phyloP scores from a whole-genome alignment of 2,888 invertebrate genomes.

The Drosophila neoperkinsi region DNA sequence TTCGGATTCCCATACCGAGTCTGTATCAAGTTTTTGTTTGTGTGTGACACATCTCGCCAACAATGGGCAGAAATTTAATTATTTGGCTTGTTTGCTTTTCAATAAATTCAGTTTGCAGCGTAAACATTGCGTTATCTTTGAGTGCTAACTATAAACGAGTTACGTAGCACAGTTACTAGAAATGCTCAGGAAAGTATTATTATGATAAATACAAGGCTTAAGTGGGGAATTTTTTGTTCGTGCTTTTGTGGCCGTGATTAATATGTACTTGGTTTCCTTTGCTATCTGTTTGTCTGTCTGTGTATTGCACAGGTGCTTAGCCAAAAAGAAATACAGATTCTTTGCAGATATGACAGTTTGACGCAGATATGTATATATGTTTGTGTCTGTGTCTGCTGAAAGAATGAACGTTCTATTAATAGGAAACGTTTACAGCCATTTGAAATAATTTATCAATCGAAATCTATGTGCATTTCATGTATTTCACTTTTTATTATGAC shows the following conservation, averaged over 20 bases:
- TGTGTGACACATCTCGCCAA: slow-evolving; percentile 32
- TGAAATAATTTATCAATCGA: slow-evolving; percentile 17
- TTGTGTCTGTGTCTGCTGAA: neutral
- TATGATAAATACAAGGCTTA: slow-evolving; percentile 28
- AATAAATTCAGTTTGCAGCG: slow-evolving; percentile 1
- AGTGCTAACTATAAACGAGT: slow-evolving; percentile 19
- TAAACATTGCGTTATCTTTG: slow-evolving; percentile 36
- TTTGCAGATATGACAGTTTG: slow-evolving; percentile 35
- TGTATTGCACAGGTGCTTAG: slow-evolving; percentile 22
- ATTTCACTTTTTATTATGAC: neutral
- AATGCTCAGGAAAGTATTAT: slow-evolving; percentile 17
- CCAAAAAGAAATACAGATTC: slow-evolving; percentile 16
- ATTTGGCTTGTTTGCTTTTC: slow-evolving; percentile 10
- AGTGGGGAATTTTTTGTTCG: slow-evolving; percentile 27
- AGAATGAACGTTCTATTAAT: slow-evolving; percentile 14
- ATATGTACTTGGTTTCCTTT: slow-evolving; percentile 14
- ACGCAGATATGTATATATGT: slow-evolving; percentile 1
- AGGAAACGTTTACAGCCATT: slow-evolving; percentile 11
- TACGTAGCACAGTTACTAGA: slow-evolving; percentile 26
- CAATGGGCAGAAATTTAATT: slow-evolving; percentile 18
- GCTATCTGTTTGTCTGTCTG: neutral
- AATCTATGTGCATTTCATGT: neutral
- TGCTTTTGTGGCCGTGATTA: slow-evolving; percentile 35
- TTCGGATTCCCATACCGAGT: slow-evolving; percentile 16
- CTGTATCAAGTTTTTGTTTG: neutral